Base-by-base conservation (phyloP, 2,797 vertebrate species). In the Cossypha polioptera region DNA sequence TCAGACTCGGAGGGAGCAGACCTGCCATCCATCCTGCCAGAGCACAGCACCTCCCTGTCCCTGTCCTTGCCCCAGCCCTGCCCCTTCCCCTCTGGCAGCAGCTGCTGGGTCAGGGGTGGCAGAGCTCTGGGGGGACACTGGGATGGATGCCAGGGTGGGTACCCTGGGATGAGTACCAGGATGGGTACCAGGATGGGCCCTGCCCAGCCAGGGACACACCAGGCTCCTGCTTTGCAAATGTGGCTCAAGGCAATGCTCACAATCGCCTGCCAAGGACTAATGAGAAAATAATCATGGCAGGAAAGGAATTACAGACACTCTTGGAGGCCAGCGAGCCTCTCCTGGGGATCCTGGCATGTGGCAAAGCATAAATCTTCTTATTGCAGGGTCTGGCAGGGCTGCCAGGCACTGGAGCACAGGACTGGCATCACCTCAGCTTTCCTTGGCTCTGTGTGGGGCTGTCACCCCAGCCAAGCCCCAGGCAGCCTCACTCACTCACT, bases 181-280 rank as follows among this genome's bases (percentile, higher is more conserved):
- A 17, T 42, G 40, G 42, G 42, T 42, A 43, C 20, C 10, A 11
- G 51, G 42, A 31, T 50, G 26, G 31, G 16, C 18, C 4, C 29
- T 79, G 71, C 10, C 42, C 21, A 36, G 25, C 9, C 3, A 83
- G 73, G 38, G 31, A 62, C 20, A 10, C 7, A 16, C 17, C 61
- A 55, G 58, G 5, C 1, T 14, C 25, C 29, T 5, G 1, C 24
- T 13, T 0, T 1, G 3, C 0, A 0, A 29, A 25, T 22, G 24
- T 69, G 48, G 53, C 47, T 76, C 13, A 1, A 22, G 36, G 26
- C 25, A 38, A 29, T 0, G 2, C 16, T 83, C 5, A 1, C 15
- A 3, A 19, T 69, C 0, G 1, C 42, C 66, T 91, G 91, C 36
- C 67, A 86, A 65, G 26, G 72, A 35, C 74, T 93, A 87, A 82